Base-by-base conservation (phyloP, 1,140 invertebrate genomes). In the Lepidotrigona ventralis region DNA sequence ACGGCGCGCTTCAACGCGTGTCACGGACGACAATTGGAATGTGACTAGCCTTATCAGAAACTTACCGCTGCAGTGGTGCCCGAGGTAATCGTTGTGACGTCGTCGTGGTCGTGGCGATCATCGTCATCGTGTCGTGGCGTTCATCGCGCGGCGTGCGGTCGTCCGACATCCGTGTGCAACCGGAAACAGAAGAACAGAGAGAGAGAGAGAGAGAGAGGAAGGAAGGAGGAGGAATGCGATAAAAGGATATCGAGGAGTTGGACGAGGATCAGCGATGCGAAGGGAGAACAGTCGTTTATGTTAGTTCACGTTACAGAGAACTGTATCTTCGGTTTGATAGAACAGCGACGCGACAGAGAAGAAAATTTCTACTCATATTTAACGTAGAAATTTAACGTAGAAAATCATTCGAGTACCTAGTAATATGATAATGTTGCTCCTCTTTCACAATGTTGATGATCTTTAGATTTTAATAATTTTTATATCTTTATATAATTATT, bases 11-110 rank as follows among this genome's bases (percentile, higher is more conserved):
- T 79, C 19, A 51, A 85, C 75, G 86, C 78, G 73, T 80, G 79
- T 75, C 39, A 0, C 79, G 46, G 46, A 26, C 83, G 80, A 73
- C 86, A 79, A 89, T 89, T 58, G 86, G 84, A 86, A 88, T 88
- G 86, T 71, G 84, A 88, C 87, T 88, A 88, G 80, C 77, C 85
- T 89, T 88, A 89, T 89, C 85, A 88, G 78, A 79, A 74, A 91
- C 90, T 91, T 91, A 91, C 90, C 91, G 90, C 90, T 91, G 84
- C 68, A 84, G 86, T 90, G 85, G 81, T 86, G 89, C 60, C 85
- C 87, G 68, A 84, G 79, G 77, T 85, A 87, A 70, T 66, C 84
- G 80, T 60, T 69, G 64, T 79, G 86, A 86, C 77, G 77, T 58
- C 26, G 54, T 53, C 54, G 33, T 56, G 14, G 76, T 79, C 15